Evolutionary conservation across 2,888 invertebrate species (phyloP).

Genomic region (Drosophila meridionalis): DNA sequence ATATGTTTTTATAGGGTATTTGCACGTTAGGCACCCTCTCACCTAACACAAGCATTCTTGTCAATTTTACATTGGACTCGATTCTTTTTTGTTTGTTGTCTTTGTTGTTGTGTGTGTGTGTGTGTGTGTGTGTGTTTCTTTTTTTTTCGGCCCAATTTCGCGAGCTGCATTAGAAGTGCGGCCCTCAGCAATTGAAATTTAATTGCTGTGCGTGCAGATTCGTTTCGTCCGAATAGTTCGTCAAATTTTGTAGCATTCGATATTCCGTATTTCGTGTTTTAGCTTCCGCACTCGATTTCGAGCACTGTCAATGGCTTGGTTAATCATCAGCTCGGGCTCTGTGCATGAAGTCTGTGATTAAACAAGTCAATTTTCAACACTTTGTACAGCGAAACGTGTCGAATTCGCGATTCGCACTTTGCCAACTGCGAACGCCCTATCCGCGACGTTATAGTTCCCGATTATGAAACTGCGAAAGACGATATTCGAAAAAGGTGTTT

Average conservation of each 20-base stretch:
- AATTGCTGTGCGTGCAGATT: constrained; percentile 35
- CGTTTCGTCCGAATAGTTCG: constrained; percentile 21
- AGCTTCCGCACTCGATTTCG: constrained; percentile 32
- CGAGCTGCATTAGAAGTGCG: constrained; percentile 24
- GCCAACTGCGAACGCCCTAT: not conserved
- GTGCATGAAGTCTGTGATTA: constrained; percentile 21
- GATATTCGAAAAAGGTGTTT: not conserved
- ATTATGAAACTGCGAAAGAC: constrained; percentile 15
- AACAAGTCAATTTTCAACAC: constrained; percentile 3
- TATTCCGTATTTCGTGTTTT: constrained; percentile 1
- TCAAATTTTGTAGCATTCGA: constrained; percentile 4
- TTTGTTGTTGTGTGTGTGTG: not conserved
- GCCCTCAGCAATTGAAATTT: constrained; percentile 25
- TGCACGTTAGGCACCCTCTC: not conserved
- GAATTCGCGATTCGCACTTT: constrained; percentile 12
- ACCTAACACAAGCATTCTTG: not conserved
- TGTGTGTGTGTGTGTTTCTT: not conserved
- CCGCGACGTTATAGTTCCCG: constrained; percentile 3
- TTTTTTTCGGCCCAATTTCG: constrained; percentile 10
- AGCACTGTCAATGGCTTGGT: constrained; percentile 17
- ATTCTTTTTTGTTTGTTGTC: not conserved
- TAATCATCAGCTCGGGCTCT: constrained; percentile 20
- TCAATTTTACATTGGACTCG: constrained; percentile 18
- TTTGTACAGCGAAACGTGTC: constrained; percentile 36
- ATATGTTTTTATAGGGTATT: not conserved